A percentile compares a stretch with the other conserved stretches of the same genome.
phyloP scores from a whole-genome alignment of 1,140 invertebrate genomes.

The Apocrypta bakeri region DNA sequence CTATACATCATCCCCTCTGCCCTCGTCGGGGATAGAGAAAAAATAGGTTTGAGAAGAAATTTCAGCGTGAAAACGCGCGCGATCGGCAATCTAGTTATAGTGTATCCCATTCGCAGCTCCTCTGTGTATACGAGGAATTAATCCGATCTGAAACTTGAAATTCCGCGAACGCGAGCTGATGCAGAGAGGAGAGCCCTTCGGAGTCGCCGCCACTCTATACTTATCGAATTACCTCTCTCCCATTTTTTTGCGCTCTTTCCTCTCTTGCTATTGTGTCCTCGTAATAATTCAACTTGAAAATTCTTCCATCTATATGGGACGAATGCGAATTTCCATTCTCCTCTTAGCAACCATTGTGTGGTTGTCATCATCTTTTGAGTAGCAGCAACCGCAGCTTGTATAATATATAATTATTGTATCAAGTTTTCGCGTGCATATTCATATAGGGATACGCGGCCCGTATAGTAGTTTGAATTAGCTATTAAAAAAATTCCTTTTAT shows the following conservation, averaged over 20 bases:
- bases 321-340: slow-evolving; percentile 1
- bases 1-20: too few relatives aligned
- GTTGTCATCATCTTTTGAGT: neutral
- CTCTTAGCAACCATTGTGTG: neutral
- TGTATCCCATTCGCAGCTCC: slow-evolving; percentile 25
- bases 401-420: neutral
- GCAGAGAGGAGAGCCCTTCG: neutral
- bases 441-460: neutral
- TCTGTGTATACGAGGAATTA: neutral
- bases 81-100: slow-evolving; percentile 3
- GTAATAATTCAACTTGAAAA: slow-evolving; percentile 13
- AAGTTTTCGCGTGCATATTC: neutral
- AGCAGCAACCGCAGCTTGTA: neutral
- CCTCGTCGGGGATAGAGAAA: too few relatives aligned
- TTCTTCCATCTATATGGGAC: neutral
- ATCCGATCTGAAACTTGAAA: slow-evolving; percentile 29
- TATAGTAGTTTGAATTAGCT: too few relatives aligned
- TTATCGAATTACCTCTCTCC: slow-evolving; percentile 37
- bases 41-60: slow-evolving; percentile 1
- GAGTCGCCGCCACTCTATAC: neutral
- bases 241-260: neutral
- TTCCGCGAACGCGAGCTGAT: neutral
- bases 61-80: neutral
- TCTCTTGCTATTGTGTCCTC: neutral
- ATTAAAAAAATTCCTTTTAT: too few relatives aligned